A percentile compares a stretch with the other conserved stretches of the same genome.
phyloP scores from a whole-genome alignment of 2,797 vertebrate species.

The Heterohyrax brucei region DNA sequence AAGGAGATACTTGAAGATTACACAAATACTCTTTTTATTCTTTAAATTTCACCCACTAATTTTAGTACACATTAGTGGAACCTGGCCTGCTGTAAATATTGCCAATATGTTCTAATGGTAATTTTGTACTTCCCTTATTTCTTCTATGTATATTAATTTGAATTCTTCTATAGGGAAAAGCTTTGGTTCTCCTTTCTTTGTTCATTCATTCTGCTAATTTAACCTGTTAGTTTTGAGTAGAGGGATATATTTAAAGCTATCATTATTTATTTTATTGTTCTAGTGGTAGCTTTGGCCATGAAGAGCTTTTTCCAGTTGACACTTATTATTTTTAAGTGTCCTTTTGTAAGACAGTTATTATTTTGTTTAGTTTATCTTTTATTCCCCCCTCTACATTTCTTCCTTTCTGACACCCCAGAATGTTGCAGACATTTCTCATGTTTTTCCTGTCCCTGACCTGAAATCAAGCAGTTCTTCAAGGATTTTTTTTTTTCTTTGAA shows the following conservation, averaged over 20 bases:
- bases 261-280: background rate
- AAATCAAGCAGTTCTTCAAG: background rate
- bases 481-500: background rate
- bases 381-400: background rate
- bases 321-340: background rate
- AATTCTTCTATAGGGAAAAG: background rate
- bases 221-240: background rate
- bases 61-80: background rate
- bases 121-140: constrained; percentile 20
- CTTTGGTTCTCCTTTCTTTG: background rate
- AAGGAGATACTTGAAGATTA: background rate
- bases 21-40: background rate
- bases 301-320: background rate
- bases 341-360: background rate
- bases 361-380: background rate
- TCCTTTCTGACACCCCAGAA: background rate
- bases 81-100: background rate
- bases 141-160: background rate
- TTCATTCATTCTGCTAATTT: background rate
- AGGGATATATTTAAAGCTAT: background rate
- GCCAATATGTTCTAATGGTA: background rate
- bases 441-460: background rate
- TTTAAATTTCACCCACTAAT: background rate
- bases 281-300: background rate
- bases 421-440: background rate